Evolutionary conservation across 2,888 invertebrate genomes (phyloP).

Genomic region (Calephelis perditalis): DNA sequence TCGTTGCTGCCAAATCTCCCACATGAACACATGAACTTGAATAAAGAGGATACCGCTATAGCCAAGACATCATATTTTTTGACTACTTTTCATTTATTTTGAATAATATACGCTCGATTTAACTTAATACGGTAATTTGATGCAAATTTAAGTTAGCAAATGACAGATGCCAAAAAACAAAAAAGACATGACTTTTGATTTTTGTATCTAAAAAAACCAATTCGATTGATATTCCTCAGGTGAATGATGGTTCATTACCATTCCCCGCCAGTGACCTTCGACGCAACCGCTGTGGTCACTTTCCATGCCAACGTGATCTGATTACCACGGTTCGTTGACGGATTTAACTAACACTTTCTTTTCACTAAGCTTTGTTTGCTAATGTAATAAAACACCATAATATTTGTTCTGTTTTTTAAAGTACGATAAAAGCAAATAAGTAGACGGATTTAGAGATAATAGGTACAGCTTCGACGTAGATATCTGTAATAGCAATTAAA

Average conservation of each 20-base stretch:
- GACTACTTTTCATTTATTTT: no score
- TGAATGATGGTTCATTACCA: conserved; percentile 39
- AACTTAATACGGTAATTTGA: no score
- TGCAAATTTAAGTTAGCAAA: no score
- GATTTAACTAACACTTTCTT: conserved; percentile 49
- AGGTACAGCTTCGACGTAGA: no score
- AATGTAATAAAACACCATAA: not conserved
- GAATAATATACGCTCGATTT: no score
- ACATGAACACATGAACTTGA: no score
- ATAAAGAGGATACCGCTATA: no score
- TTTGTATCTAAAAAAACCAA: not conserved
- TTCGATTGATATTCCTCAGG: conserved; percentile 21
- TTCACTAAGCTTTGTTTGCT: conserved; percentile 21
- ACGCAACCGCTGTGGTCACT: conserved; percentile 38
- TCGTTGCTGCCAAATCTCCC: no score
- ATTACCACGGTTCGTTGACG: conserved; percentile 38
- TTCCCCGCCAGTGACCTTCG: conserved; percentile 58
- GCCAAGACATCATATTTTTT: no score
- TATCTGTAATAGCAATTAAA: not conserved
- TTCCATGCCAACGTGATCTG: conserved; percentile 53
- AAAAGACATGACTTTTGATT: no score
- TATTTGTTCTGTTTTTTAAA: not conserved
- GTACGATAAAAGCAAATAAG: not conserved
- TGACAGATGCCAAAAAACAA: no score
- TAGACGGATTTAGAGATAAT: no score